Evolutionary conservation across 2,113 vertebrate species (phyloP).

Genomic region (Macaca fascicularis): DNA sequence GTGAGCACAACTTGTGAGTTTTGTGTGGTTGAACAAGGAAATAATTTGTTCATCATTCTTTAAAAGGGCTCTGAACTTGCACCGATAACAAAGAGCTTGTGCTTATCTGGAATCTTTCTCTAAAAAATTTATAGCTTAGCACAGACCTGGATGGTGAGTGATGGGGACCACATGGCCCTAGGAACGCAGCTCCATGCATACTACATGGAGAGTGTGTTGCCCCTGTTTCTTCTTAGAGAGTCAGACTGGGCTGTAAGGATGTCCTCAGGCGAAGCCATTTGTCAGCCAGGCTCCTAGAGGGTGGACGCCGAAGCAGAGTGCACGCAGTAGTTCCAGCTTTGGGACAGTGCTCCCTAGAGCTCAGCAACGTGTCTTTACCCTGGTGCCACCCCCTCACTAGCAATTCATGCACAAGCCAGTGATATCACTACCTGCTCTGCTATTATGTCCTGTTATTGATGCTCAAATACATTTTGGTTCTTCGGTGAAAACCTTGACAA

Average conservation of each 20-base stretch:
- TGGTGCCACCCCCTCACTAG: background rate
- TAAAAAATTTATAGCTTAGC: constrained; percentile 62
- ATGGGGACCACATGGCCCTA: constrained; percentile 60
- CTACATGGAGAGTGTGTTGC: background rate
- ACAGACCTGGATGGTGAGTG: constrained; percentile 37
- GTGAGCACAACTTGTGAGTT: background rate
- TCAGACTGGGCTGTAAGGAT: background rate
- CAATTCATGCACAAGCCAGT: background rate
- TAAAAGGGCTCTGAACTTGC: constrained; percentile 47
- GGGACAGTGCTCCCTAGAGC: background rate
- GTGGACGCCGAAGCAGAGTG: background rate
- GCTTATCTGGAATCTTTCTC: constrained; percentile 69
- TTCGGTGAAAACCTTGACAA: background rate
- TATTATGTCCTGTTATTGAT: background rate
- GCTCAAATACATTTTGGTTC: background rate
- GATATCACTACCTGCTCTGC: background rate
- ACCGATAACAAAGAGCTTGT: constrained; percentile 67
- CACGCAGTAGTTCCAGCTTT: background rate
- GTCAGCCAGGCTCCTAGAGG: background rate
- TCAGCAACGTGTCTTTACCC: background rate
- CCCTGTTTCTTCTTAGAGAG: background rate
- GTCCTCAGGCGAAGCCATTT: background rate
- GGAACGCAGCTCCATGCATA: background rate
- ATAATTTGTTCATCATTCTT: constrained; percentile 57
- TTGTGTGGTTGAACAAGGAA: constrained; percentile 57